Evolutionary conservation across 2,797 vertebrate genomes (phyloP), one percentile per base, ranked within the genome.

Genomic region (Echeneis naucrates): DNA sequence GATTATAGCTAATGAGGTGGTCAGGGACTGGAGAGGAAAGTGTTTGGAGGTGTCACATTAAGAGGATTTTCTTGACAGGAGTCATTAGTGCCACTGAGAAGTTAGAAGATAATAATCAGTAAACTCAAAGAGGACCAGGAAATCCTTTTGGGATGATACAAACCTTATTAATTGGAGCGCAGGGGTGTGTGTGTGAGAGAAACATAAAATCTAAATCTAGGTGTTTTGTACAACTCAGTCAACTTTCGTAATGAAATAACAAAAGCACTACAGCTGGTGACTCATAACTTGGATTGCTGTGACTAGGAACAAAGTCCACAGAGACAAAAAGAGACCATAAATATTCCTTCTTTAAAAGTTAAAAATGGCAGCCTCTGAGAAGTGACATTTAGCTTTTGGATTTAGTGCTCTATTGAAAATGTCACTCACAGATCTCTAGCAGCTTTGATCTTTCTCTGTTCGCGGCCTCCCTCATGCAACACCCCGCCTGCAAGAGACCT

Each of bases 1-100:
- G 87, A 92, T 93, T 93, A 92, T 3, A 3, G 60, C 63, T 82
- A 85, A 90, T 73, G 58, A 89, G 78, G 73, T 73, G 23, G 75
- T 63, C 8, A 0, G 66, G 66, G 80, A 83, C 32, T 37, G 52
- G 48, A 68, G 32, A 19, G 27, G 38, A 60, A 69, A 68, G 65
- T 33, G 66, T 51, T 26, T 48, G 13, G 58, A 76, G 68, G 74
- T 59, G 80, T 72, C 8, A 50, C 40, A 60, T 70, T 66, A 76
- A 64, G 57, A 84, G 73, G 78, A 84, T 80, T 82, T 37, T 60
- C 44, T 21, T 67, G 64, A 85, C 55, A 70, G 54, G 59, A 47
- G 65, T 77, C 69, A 84, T 87, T 78, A 77, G 62, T 27, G 37
- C 80, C 68, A 74, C 72, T 47, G 33, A 72, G 38, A 26, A 4